Conservation (phyloP, 2,888 invertebrate species). For the Plemyria rubiginata region DNA sequence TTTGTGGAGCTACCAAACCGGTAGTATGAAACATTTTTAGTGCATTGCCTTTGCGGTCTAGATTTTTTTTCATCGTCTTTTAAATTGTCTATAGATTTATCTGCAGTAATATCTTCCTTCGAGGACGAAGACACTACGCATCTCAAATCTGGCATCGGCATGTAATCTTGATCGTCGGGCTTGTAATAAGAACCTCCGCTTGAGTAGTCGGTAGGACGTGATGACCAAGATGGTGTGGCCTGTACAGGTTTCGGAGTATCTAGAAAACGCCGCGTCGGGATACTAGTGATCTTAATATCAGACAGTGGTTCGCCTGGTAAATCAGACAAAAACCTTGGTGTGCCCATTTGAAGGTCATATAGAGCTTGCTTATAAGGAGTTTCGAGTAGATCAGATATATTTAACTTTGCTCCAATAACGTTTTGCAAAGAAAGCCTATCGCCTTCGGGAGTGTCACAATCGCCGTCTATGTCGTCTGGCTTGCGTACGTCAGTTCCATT, state of each 20-base stretch:
- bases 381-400: slow-evolving; percentile 81
- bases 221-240: slow-evolving; percentile 75
- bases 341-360: slow-evolving; percentile 80
- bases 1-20: slow-evolving; percentile 45
- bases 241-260: slow-evolving; percentile 67
- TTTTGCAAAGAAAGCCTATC: slow-evolving; percentile 73
- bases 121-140: slow-evolving; percentile 55
- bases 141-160: slow-evolving; percentile 60
- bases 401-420: slow-evolving; percentile 73
- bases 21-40: slow-evolving; percentile 77
- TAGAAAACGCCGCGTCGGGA: slow-evolving; percentile 84
- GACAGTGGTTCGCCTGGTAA: slow-evolving; percentile 74
- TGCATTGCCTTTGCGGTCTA: slow-evolving; percentile 73
- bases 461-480: slow-evolving; percentile 49
- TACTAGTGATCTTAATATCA: slow-evolving; percentile 84
- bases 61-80: slow-evolving; percentile 47
- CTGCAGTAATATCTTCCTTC: slow-evolving; percentile 45
- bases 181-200: slow-evolving; percentile 87
- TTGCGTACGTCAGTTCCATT: slow-evolving; percentile 51
- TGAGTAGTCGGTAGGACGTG: slow-evolving; percentile 85
- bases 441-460: slow-evolving; percentile 71
- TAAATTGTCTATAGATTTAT: slow-evolving; percentile 40
- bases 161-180: slow-evolving; percentile 85
- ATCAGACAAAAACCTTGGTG: slow-evolving; percentile 82
- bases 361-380: slow-evolving; percentile 84